phyloP scores from a whole-genome alignment of 2,888 invertebrate species.

The Portevinia maculata region DNA sequence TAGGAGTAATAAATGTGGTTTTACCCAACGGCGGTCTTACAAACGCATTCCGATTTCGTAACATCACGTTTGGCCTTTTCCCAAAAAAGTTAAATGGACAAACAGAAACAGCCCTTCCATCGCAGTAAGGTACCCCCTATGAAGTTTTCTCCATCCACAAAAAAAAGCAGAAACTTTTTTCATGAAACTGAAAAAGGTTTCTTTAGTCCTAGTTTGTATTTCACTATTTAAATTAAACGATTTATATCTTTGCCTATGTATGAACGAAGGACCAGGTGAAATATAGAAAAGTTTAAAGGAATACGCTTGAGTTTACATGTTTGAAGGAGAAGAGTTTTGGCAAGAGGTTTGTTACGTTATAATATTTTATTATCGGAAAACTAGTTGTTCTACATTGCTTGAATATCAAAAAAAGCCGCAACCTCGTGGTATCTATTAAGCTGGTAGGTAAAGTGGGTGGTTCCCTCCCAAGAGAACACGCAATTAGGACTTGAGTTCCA shows the following conservation, averaged over 20 bases:
- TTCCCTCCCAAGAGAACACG: too few relatives aligned
- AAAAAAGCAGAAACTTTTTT: not conserved
- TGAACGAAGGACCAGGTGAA: not conserved
- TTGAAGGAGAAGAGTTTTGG: too few relatives aligned
- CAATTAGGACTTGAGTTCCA: too few relatives aligned
- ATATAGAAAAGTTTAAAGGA: too few relatives aligned
- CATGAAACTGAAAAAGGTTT: not conserved
- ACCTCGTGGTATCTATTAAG: too few relatives aligned
- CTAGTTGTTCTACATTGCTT: too few relatives aligned
- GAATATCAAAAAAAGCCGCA: too few relatives aligned
- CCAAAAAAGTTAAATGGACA: constrained; percentile 40
- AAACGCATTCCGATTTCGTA: constrained; percentile 64
- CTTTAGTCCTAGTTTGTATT: not conserved
- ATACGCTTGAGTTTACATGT: too few relatives aligned
- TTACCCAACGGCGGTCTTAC: constrained; percentile 74
- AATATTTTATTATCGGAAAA: too few relatives aligned
- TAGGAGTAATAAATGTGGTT: constrained; percentile 82
- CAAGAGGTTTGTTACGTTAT: too few relatives aligned
- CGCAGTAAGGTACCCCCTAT: not conserved
- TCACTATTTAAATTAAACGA: not conserved
- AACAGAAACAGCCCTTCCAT: constrained; percentile 3
- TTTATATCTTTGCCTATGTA: not conserved
- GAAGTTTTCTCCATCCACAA: not conserved
- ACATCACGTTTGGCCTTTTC: constrained; percentile 68
- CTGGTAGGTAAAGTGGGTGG: too few relatives aligned